A percentile compares a stretch with the other conserved stretches of the same genome.
phyloP scores from a whole-genome alignment of 2,113 vertebrate species.

The Sakesphorus luctuosus region DNA sequence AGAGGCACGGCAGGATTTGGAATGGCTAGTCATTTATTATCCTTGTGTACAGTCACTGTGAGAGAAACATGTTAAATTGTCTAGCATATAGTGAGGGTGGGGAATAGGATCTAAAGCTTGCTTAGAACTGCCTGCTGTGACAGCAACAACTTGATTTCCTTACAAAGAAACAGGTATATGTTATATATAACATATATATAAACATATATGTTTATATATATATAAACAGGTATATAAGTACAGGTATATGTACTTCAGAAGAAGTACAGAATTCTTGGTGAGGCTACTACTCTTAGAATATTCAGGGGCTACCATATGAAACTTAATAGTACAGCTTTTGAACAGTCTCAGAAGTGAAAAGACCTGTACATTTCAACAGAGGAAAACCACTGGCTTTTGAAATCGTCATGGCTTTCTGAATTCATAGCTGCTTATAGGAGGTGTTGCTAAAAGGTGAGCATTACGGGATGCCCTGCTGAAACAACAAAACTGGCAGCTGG shows the following conservation, averaged over 20 bases:
- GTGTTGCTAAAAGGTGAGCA: neutral
- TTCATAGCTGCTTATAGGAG: neutral
- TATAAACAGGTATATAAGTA: neutral
- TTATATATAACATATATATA: too few species aligned
- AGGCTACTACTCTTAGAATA: neutral
- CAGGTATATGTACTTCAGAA: neutral
- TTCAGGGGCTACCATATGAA: neutral
- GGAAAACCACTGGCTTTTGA: neutral
- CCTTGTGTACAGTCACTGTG: neutral
- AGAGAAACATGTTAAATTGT: constrained; percentile 47
- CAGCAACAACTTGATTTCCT: constrained; percentile 50
- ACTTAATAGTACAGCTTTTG: neutral
- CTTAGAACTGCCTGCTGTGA: constrained; percentile 42
- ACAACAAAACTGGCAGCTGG: neutral
- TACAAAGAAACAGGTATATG: neutral
- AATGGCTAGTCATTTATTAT: constrained; percentile 59
- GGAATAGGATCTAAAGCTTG: constrained; percentile 47
- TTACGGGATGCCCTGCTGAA: neutral
- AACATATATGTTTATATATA: too few species aligned
- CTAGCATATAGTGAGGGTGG: neutral
- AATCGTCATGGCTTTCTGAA: neutral
- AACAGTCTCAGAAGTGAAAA: neutral
- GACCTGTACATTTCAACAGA: neutral
- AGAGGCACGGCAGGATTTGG: constrained; percentile 51
- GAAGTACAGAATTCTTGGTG: neutral